Evolutionary conservation across 2,113 vertebrate genomes (phyloP).

Genomic region (Quiscalus mexicanus): DNA sequence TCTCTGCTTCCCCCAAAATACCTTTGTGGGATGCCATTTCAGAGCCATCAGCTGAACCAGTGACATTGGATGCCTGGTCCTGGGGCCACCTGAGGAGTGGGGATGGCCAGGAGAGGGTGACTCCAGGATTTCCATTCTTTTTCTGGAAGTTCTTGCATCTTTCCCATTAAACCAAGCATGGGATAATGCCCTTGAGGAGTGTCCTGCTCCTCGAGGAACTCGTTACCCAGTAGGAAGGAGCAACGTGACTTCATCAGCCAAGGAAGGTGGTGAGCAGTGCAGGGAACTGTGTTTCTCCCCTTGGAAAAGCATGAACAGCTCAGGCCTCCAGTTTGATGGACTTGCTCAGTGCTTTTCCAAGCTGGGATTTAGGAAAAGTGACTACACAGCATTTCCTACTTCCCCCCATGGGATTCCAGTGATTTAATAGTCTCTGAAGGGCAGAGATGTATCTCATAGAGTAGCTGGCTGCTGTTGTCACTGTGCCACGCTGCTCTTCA

Average conservation of each 20-base stretch:
- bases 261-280: not conserved
- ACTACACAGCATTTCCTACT: conserved; percentile 14
- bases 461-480: conserved; percentile 6
- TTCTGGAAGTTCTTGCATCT: not conserved
- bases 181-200: not conserved
- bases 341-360: conserved; percentile 26
- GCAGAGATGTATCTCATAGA: not conserved
- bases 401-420: not conserved
- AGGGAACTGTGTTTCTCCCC: not conserved
- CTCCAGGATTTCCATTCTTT: not conserved
- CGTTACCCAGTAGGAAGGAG: not conserved
- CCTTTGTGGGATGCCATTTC: not conserved
- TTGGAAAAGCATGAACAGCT: not conserved
- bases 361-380: conserved; percentile 12
- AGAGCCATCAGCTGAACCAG: not conserved
- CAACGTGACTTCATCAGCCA: not conserved
- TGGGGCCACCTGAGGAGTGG: not conserved
- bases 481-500: not conserved
- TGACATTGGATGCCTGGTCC: rapidly evolving
- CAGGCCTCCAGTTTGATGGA: not conserved
- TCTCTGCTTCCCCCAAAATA: not conserved
- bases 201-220: not conserved
- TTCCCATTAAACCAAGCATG: not conserved
- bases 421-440: conserved; percentile 48
- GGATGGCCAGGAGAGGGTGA: not conserved